Conservation (phyloP, 2,888 invertebrate species). For the Microctonus brassicae region DNA sequence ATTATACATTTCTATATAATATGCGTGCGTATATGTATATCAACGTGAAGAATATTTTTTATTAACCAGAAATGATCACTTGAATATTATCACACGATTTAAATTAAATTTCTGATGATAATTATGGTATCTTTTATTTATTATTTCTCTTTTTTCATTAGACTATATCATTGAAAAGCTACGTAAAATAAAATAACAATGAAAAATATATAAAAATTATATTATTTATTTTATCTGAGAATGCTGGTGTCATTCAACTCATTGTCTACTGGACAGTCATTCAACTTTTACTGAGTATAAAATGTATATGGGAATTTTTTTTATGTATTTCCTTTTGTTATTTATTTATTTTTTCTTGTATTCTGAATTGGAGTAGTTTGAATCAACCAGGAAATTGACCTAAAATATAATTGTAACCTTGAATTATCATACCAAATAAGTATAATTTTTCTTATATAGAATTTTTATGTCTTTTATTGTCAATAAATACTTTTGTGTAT, state of each 20-base stretch:
- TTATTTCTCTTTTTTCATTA: no score
- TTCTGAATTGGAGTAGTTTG: background rate
- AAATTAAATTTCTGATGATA: background rate
- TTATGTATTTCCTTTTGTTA: background rate
- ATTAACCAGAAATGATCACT: background rate
- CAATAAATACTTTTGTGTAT: no score
- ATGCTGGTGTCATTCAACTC: background rate
- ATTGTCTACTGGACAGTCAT: background rate
- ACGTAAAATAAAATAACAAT: background rate
- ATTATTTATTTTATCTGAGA: background rate
- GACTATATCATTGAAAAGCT: background rate
- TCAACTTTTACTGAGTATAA: background rate
- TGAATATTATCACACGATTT: background rate
- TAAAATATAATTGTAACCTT: background rate
- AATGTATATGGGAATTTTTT: no score
- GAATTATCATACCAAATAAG: background rate
- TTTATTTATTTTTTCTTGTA: background rate
- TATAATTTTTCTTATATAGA: background rate
- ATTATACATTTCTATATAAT: background rate
- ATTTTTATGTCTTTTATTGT: no score
- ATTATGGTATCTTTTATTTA: no score
- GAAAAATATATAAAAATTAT: background rate
- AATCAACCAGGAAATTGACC: background rate
- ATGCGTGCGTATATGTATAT: background rate
- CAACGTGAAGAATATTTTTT: background rate